Base-by-base conservation (phyloP, 2,888 invertebrate species). In the Galerucella pusilla region DNA sequence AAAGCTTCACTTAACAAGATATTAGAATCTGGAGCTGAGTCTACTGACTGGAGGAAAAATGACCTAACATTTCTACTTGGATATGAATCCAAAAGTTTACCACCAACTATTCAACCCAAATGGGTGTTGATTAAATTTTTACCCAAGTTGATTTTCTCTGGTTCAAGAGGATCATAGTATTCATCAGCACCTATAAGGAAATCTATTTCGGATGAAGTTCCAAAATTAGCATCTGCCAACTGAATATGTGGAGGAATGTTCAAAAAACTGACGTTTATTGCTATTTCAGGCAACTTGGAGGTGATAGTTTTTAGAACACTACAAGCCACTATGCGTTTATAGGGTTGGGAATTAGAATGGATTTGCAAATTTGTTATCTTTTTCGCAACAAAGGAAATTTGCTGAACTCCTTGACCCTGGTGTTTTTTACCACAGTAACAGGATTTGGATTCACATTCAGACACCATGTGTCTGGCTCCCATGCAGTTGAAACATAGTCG, bases 271-370 rank as follows among this genome's bases (percentile, higher is more conserved):
- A 57, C 16, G 57, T 57, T 57, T 57, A 57, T 57, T 16, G 57
- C 57, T 57, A 35, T 35, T 57, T 57, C 64, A 64, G 45, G 64
- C 42, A 64, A 45, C 16, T 64, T 64, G 45, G 64, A 45, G 45
- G 42, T 64, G 9, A 64, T 45, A 4, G 16, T 64, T 45, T 45
- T 64, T 57, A 57, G 20, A n/a, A 57, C 57, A 57, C 57, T n/a
- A 57, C 57, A 57, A 57, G 57, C 57, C n/a, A 57, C 57, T 57
- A 5, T 16, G 5, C 57, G n/a, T 57, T 57, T 10, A 57, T 57
- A 14, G 57, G 57, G 57, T 57, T 57, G 6, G 57, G 20, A 20
- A 20, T 20, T 20, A 1, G 20, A 20, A 20, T 20, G 20, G 20
- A 20, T 20, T 20, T 20, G 20, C 20, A 20, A 20, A 20, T 20